A percentile compares a stretch with the other conserved stretches of the same genome.
These are phyloP conservation scores for Microcebus griseorufus DNA, from an alignment of 2,113 vertebrate species.

Conservation along the genomic window DNA sequence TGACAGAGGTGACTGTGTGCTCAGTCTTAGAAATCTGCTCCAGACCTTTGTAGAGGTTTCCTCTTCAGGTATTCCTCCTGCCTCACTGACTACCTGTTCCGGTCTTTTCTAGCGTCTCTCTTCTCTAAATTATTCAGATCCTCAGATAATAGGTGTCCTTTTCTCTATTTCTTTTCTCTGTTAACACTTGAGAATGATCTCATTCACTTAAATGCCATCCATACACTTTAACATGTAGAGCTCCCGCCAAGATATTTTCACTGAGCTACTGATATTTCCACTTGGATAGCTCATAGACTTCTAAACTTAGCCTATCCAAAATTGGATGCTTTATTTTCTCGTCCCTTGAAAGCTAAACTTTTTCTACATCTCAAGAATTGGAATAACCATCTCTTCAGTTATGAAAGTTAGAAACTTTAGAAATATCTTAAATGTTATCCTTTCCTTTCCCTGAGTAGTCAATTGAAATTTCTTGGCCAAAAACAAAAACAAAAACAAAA, in stretches of 20 bases:
- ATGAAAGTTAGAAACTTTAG: background rate
- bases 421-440: background rate
- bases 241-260: slow-evolving; percentile 59
- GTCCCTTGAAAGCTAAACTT: background rate
- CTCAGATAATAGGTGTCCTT: background rate
- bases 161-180: background rate
- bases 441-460: background rate
- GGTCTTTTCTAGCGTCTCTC: background rate
- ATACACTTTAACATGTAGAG: background rate
- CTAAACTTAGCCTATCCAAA: slow-evolving; percentile 57
- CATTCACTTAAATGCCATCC: slow-evolving; percentile 31
- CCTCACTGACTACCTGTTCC: background rate
- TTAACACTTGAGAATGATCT: background rate
- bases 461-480: background rate
- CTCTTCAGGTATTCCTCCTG: background rate
- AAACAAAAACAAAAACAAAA: background rate
- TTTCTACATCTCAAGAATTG: background rate
- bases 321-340: background rate
- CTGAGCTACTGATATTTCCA: slow-evolving; percentile 61
- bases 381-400: background rate
- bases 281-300: slow-evolving; percentile 52
- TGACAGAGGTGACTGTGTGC: background rate
- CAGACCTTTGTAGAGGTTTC: background rate
- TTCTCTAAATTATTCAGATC: background rate
- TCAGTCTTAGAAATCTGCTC: background rate